phyloP scores from a whole-genome alignment of 2,888 invertebrate genomes.

The Platycheirus albimanus region DNA sequence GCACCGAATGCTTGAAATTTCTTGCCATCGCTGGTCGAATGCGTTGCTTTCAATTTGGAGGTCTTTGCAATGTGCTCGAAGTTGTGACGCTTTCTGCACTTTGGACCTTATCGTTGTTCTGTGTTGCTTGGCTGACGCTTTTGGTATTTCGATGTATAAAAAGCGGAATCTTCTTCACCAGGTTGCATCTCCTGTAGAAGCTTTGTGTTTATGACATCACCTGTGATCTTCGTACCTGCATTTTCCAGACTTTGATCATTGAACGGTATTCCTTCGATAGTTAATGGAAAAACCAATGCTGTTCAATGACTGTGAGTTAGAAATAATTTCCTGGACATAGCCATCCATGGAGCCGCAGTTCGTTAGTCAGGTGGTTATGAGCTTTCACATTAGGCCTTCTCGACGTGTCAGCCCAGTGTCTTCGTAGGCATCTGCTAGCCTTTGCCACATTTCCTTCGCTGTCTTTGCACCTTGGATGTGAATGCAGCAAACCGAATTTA shows the following conservation, averaged over 20 bases:
- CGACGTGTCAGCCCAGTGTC: conserved; percentile 7
- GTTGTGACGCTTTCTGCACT: not conserved
- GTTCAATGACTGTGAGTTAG: conserved; percentile 52
- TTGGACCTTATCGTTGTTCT: not conserved
- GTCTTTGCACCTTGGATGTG: not conserved
- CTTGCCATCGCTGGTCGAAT: not conserved
- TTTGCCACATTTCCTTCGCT: conserved; percentile 13
- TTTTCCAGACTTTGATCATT: conserved; percentile 75
- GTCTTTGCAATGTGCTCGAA: conserved; percentile 5
- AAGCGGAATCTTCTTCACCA: not conserved
- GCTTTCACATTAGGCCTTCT: conserved; percentile 1
- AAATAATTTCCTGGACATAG: conserved; percentile 9
- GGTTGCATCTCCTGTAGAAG: conserved; percentile 9
- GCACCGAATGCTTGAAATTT: conserved; percentile 12
- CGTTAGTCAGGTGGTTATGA: conserved; percentile 8
- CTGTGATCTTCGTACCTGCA: too few species aligned
- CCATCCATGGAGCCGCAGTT: conserved; percentile 5
- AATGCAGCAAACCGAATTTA: not conserved
- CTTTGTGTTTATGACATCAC: not conserved
- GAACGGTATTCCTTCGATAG: conserved; percentile 76
- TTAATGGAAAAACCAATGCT: conserved; percentile 70
- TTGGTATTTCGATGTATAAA: not conserved
- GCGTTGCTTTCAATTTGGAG: not conserved
- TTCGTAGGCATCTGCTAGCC: too few species aligned
- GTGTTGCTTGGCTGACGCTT: not conserved